These are phyloP conservation scores for Pseudochaenichthys georgianus DNA, from an alignment of 2,797 vertebrate genomes.

Conservation along the genomic window DNA sequence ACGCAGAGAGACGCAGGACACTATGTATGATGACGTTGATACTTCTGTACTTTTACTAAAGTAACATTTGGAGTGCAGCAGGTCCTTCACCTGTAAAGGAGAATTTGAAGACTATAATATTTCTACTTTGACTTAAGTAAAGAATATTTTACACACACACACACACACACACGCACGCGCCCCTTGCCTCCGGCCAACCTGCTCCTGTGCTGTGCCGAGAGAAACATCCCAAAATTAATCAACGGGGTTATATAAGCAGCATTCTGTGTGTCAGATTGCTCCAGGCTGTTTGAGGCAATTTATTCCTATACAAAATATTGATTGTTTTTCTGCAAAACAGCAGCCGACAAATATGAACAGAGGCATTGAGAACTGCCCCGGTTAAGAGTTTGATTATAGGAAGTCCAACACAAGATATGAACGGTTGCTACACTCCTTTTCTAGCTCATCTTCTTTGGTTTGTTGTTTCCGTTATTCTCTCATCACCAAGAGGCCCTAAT, in stretches of 20 bases:
- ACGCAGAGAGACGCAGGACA: conserved; percentile 14
- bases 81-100: too few species aligned
- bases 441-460: neutral
- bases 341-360: conserved; percentile 10
- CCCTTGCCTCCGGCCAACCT: conserved; percentile 34
- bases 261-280: conserved; percentile 30
- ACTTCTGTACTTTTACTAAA: too few species aligned
- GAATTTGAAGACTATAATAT: too few species aligned
- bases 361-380: neutral
- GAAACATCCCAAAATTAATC: conserved; percentile 35
- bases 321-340: conserved; percentile 17
- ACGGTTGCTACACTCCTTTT: neutral
- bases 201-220: conserved; percentile 42
- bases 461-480: conserved; percentile 53
- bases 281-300: conserved; percentile 40
- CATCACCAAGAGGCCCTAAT: conserved; percentile 42
- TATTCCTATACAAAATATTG: conserved; percentile 43
- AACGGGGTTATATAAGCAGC: conserved; percentile 64
- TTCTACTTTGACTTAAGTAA: too few species aligned
- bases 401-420: conserved; percentile 7
- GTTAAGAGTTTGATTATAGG: neutral
- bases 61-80: too few species aligned
- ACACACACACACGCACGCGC: too few species aligned
- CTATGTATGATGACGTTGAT: neutral
- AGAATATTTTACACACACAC: too few species aligned